phyloP scores from a whole-genome alignment of 2,888 invertebrate genomes.

The Serripes groenlandicus region DNA sequence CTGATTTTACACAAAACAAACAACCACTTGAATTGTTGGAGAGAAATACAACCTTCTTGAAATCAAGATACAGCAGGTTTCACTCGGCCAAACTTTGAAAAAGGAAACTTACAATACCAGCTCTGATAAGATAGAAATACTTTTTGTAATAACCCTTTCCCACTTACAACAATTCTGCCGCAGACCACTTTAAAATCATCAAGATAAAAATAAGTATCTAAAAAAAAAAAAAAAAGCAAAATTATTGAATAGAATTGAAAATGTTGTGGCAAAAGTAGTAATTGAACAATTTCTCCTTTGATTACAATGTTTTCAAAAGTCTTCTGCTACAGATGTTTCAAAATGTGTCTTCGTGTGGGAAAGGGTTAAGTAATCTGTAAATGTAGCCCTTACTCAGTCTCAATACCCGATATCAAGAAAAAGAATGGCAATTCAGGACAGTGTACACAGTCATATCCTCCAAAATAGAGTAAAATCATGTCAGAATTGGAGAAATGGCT shows the following conservation, averaged over 20 bases:
- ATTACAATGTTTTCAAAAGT: not conserved
- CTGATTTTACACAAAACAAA: not conserved
- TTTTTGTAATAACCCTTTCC: too few relatives aligned
- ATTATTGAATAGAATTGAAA: not conserved
- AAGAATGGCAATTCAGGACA: too few relatives aligned
- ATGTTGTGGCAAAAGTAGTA: not conserved
- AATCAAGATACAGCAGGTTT: constrained; percentile 10
- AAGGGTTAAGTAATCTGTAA: too few relatives aligned
- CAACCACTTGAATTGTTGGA: constrained; percentile 2
- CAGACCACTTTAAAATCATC: not conserved
- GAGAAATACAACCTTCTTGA: constrained; percentile 18
- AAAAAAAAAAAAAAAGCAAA: not conserved
- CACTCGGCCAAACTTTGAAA: constrained; percentile 3
- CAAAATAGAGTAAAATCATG: too few relatives aligned
- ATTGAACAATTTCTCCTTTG: not conserved
- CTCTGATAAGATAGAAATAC: constrained; percentile 18
- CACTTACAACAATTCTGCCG: too few relatives aligned
- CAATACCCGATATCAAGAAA: too few relatives aligned
- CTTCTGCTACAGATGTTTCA: too few relatives aligned
- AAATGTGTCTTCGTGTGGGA: too few relatives aligned
- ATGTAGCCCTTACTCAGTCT: too few relatives aligned
- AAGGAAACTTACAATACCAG: constrained; percentile 6
- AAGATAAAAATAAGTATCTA: not conserved
- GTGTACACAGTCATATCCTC: too few relatives aligned
- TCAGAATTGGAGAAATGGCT: too few relatives aligned